These are phyloP conservation scores for Squalus acanthias DNA, from an alignment of 2,797 vertebrate species.

Conservation along the genomic window DNA sequence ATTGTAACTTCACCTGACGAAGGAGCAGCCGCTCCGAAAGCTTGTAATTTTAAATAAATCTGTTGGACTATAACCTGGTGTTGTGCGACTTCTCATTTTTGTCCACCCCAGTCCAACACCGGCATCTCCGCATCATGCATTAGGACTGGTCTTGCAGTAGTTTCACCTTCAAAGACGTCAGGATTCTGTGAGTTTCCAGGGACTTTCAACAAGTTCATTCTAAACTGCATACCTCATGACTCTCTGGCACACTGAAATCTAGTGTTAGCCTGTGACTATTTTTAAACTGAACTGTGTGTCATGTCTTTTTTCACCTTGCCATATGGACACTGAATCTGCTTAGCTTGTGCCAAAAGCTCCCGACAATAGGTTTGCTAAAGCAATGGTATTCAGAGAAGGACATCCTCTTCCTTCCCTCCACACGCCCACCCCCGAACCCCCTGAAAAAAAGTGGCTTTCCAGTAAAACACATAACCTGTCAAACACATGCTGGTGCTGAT, in stretches of 20 bases:
- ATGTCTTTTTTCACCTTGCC: conserved; percentile 26
- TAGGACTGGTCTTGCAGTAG: neutral
- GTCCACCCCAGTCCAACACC: too few species aligned
- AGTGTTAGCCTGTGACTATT: conserved; percentile 8
- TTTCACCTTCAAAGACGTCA: neutral
- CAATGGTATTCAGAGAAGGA: neutral
- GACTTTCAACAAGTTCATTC: neutral
- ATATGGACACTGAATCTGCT: neutral
- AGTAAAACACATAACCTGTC: conserved; percentile 52
- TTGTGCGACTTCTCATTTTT: too few species aligned
- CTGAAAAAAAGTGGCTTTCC: conserved; percentile 48
- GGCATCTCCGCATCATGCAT: too few species aligned
- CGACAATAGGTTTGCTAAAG: neutral
- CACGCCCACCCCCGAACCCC: conserved; percentile 25
- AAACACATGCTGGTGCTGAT: conserved; percentile 58
- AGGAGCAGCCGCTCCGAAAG: too few species aligned
- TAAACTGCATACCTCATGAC: neutral
- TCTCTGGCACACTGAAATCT: neutral
- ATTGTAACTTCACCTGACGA: too few species aligned
- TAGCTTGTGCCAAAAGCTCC: neutral
- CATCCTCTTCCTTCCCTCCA: conserved; percentile 51
- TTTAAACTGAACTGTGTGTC: conserved; percentile 19
- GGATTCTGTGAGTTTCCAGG: neutral
- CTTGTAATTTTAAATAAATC: too few species aligned
- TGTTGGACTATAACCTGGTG: too few species aligned